phyloP scores from a whole-genome alignment of 2,113 vertebrate genomes.

The Chaetorhynchus papuensis region DNA sequence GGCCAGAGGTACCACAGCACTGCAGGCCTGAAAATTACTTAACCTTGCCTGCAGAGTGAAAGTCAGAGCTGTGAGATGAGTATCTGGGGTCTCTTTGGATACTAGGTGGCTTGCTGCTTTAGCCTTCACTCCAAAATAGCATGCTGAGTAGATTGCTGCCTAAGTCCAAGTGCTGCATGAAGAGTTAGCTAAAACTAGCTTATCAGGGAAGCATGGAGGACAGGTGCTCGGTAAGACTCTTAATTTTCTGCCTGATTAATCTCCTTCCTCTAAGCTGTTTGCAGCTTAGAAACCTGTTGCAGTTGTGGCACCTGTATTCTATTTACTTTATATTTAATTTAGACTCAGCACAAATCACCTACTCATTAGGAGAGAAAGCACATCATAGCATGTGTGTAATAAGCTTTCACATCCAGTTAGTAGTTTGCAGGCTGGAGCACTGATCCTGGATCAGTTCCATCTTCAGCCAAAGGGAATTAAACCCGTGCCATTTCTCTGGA shows the following conservation, averaged over 20 bases:
- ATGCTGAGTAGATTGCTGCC: background rate
- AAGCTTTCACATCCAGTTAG: background rate
- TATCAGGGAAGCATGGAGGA: background rate
- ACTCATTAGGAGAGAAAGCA: background rate
- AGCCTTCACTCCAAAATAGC: background rate
- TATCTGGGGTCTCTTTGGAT: background rate
- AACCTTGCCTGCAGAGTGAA: background rate
- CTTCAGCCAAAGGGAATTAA: background rate
- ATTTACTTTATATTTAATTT: background rate
- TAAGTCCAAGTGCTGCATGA: background rate
- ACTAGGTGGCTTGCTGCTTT: background rate
- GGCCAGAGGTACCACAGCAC: background rate
- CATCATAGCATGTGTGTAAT: background rate
- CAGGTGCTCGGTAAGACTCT: background rate
- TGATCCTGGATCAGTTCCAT: background rate
- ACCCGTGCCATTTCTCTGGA: rapidly evolving
- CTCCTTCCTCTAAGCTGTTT: background rate
- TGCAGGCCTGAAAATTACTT: background rate
- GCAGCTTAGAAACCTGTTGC: background rate
- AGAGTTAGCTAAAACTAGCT: background rate
- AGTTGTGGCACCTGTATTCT: background rate
- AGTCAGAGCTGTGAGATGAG: background rate
- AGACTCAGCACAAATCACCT: background rate
- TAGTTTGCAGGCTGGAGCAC: background rate
- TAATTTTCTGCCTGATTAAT: conserved; percentile 4